A percentile compares a stretch with the other conserved stretches of the same genome.
Conservation (phyloP, 2,113 vertebrate species). For the Trogon surrucura region DNA sequence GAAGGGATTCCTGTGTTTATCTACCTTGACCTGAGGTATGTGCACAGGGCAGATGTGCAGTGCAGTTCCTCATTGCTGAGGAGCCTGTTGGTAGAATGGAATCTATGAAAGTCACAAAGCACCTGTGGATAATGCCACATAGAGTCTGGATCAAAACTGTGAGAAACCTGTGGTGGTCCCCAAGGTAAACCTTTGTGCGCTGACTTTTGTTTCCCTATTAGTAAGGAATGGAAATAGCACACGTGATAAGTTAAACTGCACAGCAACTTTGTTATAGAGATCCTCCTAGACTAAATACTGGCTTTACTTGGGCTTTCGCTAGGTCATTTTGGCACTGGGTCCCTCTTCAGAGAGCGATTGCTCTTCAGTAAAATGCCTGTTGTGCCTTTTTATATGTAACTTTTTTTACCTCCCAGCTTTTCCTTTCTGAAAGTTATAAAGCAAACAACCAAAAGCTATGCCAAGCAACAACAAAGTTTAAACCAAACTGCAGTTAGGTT, state of each 20-base stretch:
- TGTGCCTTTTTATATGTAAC: too few species aligned
- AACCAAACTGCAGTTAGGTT: neutral
- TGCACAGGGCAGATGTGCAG: neutral
- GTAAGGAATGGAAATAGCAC: neutral
- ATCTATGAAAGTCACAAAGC: neutral
- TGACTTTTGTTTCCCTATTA: neutral
- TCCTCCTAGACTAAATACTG: neutral
- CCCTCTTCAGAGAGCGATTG: neutral
- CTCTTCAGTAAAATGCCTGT: neutral
- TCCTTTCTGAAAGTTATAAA: neutral
- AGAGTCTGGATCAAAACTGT: neutral
- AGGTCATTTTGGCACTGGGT: neutral
- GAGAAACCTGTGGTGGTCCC: neutral
- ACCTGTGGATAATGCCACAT: neutral
- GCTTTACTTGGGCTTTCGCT: neutral
- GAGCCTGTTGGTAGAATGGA: neutral
- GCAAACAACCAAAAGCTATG: neutral
- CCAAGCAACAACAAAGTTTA: neutral
- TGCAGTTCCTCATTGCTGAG: neutral
- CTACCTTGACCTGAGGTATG: neutral
- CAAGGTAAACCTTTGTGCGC: neutral
- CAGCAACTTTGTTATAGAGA: neutral
- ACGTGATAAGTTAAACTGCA: neutral
- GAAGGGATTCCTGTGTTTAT: neutral
- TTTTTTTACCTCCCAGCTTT: neutral